phyloP scores from a whole-genome alignment of 2,888 invertebrate species.

The Cheilosia pagana region DNA sequence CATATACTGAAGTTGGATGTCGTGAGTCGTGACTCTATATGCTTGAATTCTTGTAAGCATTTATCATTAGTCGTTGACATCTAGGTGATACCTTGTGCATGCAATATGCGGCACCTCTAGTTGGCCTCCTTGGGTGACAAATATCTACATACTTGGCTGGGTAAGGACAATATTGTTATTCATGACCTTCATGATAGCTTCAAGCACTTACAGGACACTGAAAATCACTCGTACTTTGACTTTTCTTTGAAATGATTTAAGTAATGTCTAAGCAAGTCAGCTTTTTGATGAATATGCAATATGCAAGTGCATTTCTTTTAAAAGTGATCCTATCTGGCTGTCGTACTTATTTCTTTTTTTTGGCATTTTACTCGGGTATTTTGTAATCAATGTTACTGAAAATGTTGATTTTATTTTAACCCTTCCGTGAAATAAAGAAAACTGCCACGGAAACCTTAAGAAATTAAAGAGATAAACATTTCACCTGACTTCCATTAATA shows the following conservation, averaged over 20 bases:
- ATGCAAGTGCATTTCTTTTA: not conserved
- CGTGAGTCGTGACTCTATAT: not conserved
- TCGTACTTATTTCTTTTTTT: no score
- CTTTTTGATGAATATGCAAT: not conserved
- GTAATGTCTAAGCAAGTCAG: not conserved
- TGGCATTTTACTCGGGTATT: no score
- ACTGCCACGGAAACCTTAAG: no score
- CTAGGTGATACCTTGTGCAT: not conserved
- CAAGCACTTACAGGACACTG: no score
- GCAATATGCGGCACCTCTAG: not conserved
- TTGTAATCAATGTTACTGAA: no score
- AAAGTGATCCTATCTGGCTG: not conserved
- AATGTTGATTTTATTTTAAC: no score
- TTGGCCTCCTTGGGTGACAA: not conserved
- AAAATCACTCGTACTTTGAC: not conserved
- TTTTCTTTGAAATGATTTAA: not conserved
- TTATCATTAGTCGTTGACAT: slow-evolving; percentile 5
- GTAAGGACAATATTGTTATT: not conserved
- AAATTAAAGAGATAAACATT: no score
- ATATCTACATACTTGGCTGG: not conserved
- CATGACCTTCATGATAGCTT: not conserved
- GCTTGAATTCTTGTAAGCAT: not conserved
- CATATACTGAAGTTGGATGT: not conserved
- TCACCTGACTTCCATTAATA: no score
- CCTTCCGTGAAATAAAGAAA: no score